Evolutionary conservation across 2,797 vertebrate species (phyloP), one percentile per base, ranked within the genome.

Genomic region (Sebastiscus albofasciatus): DNA sequence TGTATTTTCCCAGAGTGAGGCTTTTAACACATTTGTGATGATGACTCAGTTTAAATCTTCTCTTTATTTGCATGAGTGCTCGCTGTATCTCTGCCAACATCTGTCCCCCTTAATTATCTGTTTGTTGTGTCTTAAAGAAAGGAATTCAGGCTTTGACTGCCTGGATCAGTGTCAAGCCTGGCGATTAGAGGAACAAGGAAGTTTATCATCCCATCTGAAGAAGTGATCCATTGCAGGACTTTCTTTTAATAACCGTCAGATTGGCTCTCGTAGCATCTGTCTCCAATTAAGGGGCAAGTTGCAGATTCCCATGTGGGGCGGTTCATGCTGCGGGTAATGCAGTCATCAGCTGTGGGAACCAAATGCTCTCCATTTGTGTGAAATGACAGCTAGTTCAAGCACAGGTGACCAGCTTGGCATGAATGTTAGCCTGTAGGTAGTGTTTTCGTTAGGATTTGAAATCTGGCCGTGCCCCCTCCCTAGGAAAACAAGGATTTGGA

Each of bases 261-360:
- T 86, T 90, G 68, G 55, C 81, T 85, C 76, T 82, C 31, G 59
- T 81, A 58, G 73, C 95, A 95, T 95, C 93, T 95, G 95, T 93
- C 84, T 93, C 89, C 85, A 86, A 92, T 96, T 94, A 94, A 56
- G 83, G 77, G 82, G 71, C 85, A 77, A 80, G 86, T 85, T 91
- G 79, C 82, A 86, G 82, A 91, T 87, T 90, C 89, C 90, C 90
- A 90, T 80, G 87, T 11, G 79, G 87, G 89, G 42, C 86, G 90
- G 93, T 94, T 96, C 92, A 94, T 80, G 71, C 90, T 80, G 87
- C 75, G 90, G 94, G 87, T 93, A 93, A 92, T 73, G 75, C 82
- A 93, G 89, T 92, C 92, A 92, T 96, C 94, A 95, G 93, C 93
- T 95, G 94, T 95, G 94, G 92, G 93, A 96, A 94, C 93, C 90